Percentiles rank a stretch among this genome's conserved stretches.
These are phyloP conservation scores for Campopleginae sp. DNA, from an alignment of 2,888 invertebrate species.

Conservation along the genomic window DNA sequence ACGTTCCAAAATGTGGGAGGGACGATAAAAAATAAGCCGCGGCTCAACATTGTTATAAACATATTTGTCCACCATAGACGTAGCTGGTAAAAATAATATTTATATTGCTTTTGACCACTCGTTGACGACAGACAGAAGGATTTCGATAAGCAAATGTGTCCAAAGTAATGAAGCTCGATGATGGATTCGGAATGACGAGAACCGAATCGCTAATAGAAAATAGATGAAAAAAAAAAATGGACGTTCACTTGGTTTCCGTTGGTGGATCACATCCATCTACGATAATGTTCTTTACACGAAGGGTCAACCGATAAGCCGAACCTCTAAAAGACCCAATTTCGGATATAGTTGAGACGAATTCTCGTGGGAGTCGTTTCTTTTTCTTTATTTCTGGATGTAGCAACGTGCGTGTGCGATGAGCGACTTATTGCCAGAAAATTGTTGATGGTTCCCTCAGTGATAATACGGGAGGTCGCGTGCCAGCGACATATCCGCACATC, in stretches of 20 bases:
- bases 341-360: slow-evolving; percentile 4
- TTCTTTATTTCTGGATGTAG: slow-evolving; percentile 6
- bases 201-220: background rate
- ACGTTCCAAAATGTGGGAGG: background rate
- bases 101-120: background rate
- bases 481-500: background rate
- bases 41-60: background rate
- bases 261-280: background rate
- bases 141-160: background rate
- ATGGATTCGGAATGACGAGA: background rate
- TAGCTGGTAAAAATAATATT: background rate
- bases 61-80: background rate
- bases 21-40: background rate
- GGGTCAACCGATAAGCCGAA: background rate
- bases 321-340: slow-evolving; percentile 1
- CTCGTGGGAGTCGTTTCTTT: background rate
- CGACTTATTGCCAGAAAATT: slow-evolving; percentile 38
- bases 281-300: background rate
- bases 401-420: slow-evolving; percentile 9
- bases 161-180: background rate
- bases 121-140: background rate
- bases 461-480: slow-evolving; percentile 32
- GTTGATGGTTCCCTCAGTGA: slow-evolving; percentile 11
- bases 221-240: background rate
- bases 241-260: background rate